Percentiles rank a stretch among this genome's conserved stretches.
phyloP scores from a whole-genome alignment of 2,797 vertebrate genomes.

The Gymnopithys bicolor region DNA sequence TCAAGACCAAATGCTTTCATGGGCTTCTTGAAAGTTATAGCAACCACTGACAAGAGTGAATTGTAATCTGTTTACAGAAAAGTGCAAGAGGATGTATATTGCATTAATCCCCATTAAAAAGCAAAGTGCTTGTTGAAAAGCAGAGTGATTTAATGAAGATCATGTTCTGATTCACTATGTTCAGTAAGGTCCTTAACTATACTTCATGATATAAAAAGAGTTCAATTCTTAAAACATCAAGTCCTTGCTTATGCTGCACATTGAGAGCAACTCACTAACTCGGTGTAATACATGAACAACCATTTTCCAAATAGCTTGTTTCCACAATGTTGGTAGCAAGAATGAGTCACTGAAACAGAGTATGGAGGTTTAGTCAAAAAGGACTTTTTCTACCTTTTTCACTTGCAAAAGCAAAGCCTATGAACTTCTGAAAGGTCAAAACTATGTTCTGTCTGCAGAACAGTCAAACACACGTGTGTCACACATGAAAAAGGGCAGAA shows the following conservation, averaged over 20 bases:
- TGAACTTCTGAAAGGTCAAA: neutral
- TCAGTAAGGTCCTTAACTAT: neutral
- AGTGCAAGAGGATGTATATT: neutral
- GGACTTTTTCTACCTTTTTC: neutral
- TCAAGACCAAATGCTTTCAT: rapidly evolving
- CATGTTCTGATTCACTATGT: neutral
- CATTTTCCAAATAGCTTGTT: neutral
- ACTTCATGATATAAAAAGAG: neutral
- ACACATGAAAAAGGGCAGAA: too few relatives aligned
- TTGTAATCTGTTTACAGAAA: neutral
- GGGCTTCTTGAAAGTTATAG: neutral
- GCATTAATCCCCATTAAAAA: neutral
- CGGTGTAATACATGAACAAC: neutral
- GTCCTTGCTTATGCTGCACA: neutral
- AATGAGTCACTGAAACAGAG: neutral
- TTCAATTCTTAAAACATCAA: neutral
- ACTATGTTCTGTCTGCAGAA: rapidly evolving
- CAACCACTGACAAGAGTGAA: neutral
- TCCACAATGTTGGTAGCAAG: neutral
- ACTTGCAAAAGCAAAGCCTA: neutral
- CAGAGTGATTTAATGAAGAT: neutral
- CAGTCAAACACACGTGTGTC: neutral
- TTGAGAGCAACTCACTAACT: neutral
- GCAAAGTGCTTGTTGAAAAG: neutral
- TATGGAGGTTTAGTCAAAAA: neutral